phyloP scores from a whole-genome alignment of 37 sponge, comb jelly and placozoan species.

The Petrosia ficiformis region DNA sequence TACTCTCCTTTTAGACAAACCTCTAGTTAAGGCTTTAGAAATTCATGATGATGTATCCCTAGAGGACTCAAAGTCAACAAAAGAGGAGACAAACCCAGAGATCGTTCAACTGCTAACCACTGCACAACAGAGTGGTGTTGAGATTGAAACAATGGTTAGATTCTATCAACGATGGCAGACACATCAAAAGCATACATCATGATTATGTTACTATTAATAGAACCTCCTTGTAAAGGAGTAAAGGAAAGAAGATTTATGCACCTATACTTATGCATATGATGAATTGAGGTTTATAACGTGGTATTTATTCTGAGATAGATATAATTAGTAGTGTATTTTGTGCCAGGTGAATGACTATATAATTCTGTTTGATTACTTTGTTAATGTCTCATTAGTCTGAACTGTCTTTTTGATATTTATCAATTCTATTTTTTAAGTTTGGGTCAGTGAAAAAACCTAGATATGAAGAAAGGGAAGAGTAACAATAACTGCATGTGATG shows the following conservation, averaged over 20 bases:
- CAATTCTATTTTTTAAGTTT: no score
- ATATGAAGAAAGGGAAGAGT: background rate
- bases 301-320: no score
- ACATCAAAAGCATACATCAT: background rate
- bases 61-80: background rate
- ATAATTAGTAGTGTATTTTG: no score
- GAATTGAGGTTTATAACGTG: no score
- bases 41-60: background rate
- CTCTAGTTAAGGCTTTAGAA: background rate
- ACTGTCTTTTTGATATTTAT: no score
- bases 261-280: no score
- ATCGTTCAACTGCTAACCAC: constrained; percentile 7
- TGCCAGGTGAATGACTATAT: no score
- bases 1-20: constrained; percentile 63
- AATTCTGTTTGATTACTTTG: no score
- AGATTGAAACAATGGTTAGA: constrained; percentile 34
- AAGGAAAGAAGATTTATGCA: background rate
- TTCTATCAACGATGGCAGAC: constrained; percentile 51
- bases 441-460: constrained; percentile 67
- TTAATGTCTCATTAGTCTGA: no score
- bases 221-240: background rate
- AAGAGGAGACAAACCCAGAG: background rate
- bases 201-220: background rate
- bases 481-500: background rate
- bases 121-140: constrained; percentile 42